Conservation (phyloP, 2,113 vertebrate species). For the Morone chrysops region DNA sequence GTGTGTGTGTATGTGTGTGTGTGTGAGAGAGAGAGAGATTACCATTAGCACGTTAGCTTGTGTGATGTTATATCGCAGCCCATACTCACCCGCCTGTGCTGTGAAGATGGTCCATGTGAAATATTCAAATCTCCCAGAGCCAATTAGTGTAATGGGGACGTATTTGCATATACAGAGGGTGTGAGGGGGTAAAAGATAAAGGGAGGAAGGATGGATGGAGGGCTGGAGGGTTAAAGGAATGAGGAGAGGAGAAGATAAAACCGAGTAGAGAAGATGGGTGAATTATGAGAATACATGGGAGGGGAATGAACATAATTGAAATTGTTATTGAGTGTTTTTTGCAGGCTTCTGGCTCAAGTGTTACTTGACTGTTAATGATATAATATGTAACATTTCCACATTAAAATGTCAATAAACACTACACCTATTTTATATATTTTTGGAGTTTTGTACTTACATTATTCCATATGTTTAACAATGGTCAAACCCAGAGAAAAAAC, state of each 20-base stretch:
- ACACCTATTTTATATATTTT: too few species aligned
- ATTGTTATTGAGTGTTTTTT: not conserved
- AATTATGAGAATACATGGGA: not conserved
- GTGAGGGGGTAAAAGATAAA: slow-evolving; percentile 34
- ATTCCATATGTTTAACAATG: too few species aligned
- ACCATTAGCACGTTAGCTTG: slow-evolving; percentile 43
- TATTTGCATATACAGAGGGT: slow-evolving; percentile 64
- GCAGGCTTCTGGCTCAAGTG: slow-evolving; percentile 1
- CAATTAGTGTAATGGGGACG: slow-evolving; percentile 70
- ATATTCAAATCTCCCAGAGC: slow-evolving; percentile 56
- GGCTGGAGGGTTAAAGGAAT: not conserved
- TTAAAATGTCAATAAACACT: too few species aligned
- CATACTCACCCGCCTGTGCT: not conserved
- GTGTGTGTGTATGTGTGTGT: not conserved
- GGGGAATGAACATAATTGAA: slow-evolving; percentile 20
- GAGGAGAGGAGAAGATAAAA: not conserved
- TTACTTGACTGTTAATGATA: not conserved
- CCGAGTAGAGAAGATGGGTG: not conserved
- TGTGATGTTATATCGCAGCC: slow-evolving; percentile 15
- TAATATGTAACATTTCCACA: too few species aligned
- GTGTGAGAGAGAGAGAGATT: not conserved
- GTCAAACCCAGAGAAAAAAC: too few species aligned
- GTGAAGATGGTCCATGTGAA: slow-evolving; percentile 40
- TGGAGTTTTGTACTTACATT: too few species aligned
- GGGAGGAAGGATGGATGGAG: not conserved